Conservation (phyloP, 2,888 invertebrate genomes). For the Morinoia aosen region DNA sequence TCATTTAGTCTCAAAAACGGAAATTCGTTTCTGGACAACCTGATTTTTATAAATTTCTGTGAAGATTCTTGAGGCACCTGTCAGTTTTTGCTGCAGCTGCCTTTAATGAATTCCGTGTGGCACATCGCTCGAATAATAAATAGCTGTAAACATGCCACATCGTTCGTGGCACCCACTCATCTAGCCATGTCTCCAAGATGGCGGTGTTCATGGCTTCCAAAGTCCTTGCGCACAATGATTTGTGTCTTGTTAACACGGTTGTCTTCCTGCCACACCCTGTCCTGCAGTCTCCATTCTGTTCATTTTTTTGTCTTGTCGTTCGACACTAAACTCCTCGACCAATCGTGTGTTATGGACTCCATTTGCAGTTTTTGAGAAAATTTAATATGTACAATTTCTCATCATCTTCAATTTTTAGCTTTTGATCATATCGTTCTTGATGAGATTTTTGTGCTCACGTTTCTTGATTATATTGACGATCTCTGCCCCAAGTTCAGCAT, state of each 20-base stretch:
- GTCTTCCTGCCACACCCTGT: not conserved
- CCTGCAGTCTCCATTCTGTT: not conserved
- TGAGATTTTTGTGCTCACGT: not conserved
- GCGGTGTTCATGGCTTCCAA: not conserved
- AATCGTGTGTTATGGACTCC: not conserved
- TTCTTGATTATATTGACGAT: not conserved
- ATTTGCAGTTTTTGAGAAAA: not conserved
- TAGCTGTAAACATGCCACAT: not conserved
- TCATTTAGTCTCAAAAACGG: not conserved
- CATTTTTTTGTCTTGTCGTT: not conserved
- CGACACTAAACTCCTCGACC: not conserved
- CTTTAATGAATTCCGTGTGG: not conserved
- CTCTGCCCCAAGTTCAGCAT: not conserved
- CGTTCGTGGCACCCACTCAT: constrained; percentile 3
- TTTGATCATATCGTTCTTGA: not conserved
- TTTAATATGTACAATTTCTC: not conserved
- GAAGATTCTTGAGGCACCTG: not conserved
- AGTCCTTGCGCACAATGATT: not conserved
- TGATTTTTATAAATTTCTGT: not conserved
- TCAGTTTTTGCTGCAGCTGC: not conserved
- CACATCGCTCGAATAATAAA: not conserved
- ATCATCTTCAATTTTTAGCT: not conserved
- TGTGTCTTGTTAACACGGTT: constrained; percentile 21
- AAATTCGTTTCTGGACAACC: constrained; percentile 12
- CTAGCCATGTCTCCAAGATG: not conserved